Evolutionary conservation across 2,797 vertebrate species (phyloP).

Genomic region (Melanitta fusca): DNA sequence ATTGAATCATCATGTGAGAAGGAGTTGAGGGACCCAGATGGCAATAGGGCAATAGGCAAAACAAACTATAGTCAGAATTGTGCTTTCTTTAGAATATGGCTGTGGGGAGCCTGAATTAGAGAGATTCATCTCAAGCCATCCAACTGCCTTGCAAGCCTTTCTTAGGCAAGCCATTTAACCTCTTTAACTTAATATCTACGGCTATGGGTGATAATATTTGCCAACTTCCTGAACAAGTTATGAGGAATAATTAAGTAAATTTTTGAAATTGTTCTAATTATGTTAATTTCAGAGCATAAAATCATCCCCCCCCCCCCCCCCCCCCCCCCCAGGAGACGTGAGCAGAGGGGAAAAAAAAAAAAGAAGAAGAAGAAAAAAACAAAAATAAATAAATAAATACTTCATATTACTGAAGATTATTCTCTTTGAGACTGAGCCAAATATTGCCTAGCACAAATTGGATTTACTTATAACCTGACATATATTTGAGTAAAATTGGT

Average conservation of each 20-base stretch:
- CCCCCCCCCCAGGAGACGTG: neutral
- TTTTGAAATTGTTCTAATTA: conserved; percentile 8
- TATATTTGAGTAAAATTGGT: neutral
- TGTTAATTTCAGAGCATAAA: neutral
- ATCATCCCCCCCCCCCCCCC: neutral
- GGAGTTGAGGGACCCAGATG: neutral
- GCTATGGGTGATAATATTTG: neutral
- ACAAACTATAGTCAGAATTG: neutral
- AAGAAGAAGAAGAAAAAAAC: neutral
- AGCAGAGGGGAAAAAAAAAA: neutral
- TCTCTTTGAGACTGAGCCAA: neutral
- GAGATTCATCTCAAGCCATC: neutral
- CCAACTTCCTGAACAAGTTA: neutral
- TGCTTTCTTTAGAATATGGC: neutral
- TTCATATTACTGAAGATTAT: neutral
- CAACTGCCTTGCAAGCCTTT: neutral
- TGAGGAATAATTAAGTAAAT: neutral
- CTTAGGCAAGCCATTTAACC: conserved; percentile 10
- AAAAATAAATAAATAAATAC: neutral
- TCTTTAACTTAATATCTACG: neutral
- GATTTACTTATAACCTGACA: neutral
- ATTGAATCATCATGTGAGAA: neutral
- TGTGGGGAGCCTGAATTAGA: neutral
- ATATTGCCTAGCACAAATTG: neutral
- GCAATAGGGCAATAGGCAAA: neutral